A percentile compares a stretch with the other conserved stretches of the same genome.
phyloP scores from a whole-genome alignment of 92 coral and sea anemone genomes.

The Zoanthus sociatus region DNA sequence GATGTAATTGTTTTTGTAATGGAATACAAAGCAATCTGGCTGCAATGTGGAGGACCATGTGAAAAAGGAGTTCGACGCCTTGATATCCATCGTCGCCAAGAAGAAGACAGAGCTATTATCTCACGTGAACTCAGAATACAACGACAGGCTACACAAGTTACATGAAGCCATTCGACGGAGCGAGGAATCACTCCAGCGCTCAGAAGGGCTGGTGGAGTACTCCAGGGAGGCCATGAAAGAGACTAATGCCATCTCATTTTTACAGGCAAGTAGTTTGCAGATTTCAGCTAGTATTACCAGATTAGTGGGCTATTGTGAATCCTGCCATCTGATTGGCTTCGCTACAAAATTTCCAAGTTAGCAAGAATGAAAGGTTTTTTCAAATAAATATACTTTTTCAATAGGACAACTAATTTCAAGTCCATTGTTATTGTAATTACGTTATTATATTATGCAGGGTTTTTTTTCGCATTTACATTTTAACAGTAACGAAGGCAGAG shows the following conservation, averaged over 20 bases:
- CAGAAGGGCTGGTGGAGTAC: conserved; percentile 86
- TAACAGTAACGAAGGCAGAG: too few species aligned
- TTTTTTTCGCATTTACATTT: too few species aligned
- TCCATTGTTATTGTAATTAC: too few species aligned
- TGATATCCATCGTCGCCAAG: conserved; percentile 78
- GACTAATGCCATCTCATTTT: conserved; percentile 75
- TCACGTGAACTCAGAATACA: conserved; percentile 77
- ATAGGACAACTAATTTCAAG: too few species aligned
- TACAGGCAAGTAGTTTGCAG: conserved; percentile 60
- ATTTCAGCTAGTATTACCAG: neutral
- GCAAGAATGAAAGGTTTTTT: too few species aligned
- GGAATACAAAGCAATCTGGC: conserved; percentile 76
- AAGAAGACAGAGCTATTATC: conserved; percentile 80
- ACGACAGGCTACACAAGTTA: conserved; percentile 75
- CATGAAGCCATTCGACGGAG: conserved; percentile 73
- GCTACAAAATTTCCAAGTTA: neutral
- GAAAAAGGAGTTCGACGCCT: conserved; percentile 80
- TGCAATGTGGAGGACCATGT: conserved; percentile 88
- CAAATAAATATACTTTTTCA: too few species aligned
- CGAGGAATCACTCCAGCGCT: conserved; percentile 79
- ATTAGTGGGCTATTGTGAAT: neutral
- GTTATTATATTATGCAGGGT: too few species aligned
- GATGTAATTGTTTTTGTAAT: neutral
- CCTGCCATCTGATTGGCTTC: neutral
- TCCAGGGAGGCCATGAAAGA: conserved; percentile 90